These are phyloP conservation scores for Paramormyrops hopkinsi DNA, from an alignment of 2,797 vertebrate genomes.

Conservation along the genomic window DNA sequence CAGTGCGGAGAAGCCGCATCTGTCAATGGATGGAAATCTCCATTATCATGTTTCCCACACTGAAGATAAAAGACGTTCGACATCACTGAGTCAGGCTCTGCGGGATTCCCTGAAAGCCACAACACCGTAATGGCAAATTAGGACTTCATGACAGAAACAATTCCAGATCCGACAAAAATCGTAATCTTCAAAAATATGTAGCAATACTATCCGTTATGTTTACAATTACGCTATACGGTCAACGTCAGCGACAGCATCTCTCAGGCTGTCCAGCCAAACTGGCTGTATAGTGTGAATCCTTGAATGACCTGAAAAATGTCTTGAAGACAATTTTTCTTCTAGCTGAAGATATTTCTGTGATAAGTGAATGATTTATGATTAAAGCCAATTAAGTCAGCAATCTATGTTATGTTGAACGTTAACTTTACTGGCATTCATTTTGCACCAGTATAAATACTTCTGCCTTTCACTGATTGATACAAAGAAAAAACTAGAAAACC, in stretches of 20 bases:
- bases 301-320: neutral
- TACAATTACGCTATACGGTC: neutral
- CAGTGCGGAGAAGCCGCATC: neutral
- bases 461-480: too few species aligned
- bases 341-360: neutral
- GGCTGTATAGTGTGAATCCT: neutral
- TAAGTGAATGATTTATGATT: neutral
- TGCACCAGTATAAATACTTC: neutral
- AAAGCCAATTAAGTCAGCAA: neutral
- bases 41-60: neutral
- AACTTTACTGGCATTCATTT: neutral
- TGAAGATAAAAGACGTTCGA: neutral
- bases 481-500: neutral
- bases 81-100: neutral
- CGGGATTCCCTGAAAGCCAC: neutral
- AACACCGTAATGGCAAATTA: neutral
- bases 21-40: neutral
- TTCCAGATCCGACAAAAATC: neutral
- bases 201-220: neutral
- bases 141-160: neutral
- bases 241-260: neutral
- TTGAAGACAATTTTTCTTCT: neutral
- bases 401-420: neutral
- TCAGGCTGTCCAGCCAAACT: neutral
- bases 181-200: neutral